These are phyloP conservation scores for Tiphia femorata DNA, from an alignment of 2,888 invertebrate genomes.

Conservation along the genomic window DNA sequence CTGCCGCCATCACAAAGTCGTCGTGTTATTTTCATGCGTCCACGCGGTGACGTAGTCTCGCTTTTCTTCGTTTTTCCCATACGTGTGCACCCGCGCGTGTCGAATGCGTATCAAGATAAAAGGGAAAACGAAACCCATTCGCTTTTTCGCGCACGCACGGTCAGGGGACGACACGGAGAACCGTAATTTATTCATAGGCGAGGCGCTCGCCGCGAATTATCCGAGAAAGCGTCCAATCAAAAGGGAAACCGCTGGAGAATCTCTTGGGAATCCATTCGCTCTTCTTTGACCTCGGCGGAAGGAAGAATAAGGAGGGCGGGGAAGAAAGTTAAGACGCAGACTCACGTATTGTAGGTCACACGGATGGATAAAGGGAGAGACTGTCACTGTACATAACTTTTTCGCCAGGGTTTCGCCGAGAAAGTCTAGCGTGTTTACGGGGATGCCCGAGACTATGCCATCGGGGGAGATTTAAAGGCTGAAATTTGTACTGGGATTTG, in stretches of 20 bases:
- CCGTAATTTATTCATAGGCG: neutral
- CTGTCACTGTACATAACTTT: too few relatives aligned
- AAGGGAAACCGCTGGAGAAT: neutral
- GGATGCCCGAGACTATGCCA: too few relatives aligned
- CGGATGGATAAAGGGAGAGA: slow-evolving; percentile 10
- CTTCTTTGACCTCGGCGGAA: neutral
- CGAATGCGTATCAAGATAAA: too few relatives aligned
- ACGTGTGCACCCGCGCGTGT: neutral
- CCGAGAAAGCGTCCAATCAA: slow-evolving; percentile 9
- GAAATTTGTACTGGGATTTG: too few relatives aligned
- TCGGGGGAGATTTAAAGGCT: too few relatives aligned
- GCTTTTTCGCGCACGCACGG: too few relatives aligned
- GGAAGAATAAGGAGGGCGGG: neutral
- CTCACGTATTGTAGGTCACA: slow-evolving; percentile 16
- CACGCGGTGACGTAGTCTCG: too few relatives aligned
- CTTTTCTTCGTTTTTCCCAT: neutral
- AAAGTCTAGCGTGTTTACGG: too few relatives aligned
- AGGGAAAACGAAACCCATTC: neutral
- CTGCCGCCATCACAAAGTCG: too few relatives aligned
- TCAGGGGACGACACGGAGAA: too few relatives aligned
- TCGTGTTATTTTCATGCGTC: too few relatives aligned
- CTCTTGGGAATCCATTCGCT: slow-evolving; percentile 11
- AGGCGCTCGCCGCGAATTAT: slow-evolving; percentile 2
- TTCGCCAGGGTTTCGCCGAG: too few relatives aligned
- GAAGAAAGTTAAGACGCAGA: slow-evolving; percentile 9